Percentiles rank a stretch among this genome's conserved stretches.
These are phyloP conservation scores for Coreius guichenoti DNA, from an alignment of 2,797 vertebrate species.

Conservation along the genomic window DNA sequence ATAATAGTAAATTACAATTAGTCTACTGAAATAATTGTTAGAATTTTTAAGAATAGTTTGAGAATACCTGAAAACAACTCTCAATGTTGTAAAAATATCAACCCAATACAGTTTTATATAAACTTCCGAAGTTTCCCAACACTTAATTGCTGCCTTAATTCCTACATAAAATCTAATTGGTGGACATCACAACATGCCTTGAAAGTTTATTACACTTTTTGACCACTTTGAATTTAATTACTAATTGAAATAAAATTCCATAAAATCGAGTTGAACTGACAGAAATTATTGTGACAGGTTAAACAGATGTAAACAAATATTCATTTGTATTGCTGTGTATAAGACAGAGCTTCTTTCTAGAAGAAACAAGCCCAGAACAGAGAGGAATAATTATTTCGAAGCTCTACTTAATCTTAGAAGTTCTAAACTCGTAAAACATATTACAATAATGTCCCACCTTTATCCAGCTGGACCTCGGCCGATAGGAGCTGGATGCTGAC, in stretches of 20 bases:
- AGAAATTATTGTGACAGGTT: background rate
- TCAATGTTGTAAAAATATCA: background rate
- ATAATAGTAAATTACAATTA: background rate
- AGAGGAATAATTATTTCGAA: background rate
- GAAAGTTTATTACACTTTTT: background rate
- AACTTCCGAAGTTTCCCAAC: background rate
- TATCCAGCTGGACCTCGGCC: conserved; percentile 61
- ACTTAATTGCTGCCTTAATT: background rate
- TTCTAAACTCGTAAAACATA: conserved; percentile 13
- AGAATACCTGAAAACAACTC: background rate
- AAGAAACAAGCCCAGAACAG: background rate
- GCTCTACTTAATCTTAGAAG: background rate
- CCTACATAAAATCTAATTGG: background rate
- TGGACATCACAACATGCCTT: background rate
- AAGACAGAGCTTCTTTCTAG: background rate
- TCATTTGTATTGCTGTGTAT: background rate
- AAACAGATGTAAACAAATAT: background rate
- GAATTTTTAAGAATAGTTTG: background rate
- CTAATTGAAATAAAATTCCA: background rate
- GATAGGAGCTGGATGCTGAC: conserved; percentile 65
- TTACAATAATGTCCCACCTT: conserved; percentile 67
- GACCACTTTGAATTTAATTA: background rate
- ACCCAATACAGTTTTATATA: background rate
- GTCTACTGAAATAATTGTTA: no score
- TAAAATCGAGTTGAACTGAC: background rate